A percentile compares a stretch with the other conserved stretches of the same genome.
phyloP scores from a whole-genome alignment of 2,888 invertebrate species.

The Anagyrus pseudococci region DNA sequence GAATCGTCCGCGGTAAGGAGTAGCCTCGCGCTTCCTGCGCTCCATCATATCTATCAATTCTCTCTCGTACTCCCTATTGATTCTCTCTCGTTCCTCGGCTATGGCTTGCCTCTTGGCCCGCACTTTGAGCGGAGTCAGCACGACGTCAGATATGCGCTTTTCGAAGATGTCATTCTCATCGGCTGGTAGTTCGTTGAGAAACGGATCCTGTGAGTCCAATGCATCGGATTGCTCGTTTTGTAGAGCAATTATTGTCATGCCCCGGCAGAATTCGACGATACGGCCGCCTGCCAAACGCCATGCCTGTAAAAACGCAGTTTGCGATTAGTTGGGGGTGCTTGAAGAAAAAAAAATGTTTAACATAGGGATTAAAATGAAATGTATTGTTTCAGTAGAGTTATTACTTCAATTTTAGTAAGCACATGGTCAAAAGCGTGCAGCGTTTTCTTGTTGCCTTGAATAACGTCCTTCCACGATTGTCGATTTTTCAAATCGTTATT shows the following conservation, averaged over 20 bases:
- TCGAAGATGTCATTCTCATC: slow-evolving; percentile 49
- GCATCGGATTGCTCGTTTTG: slow-evolving; percentile 48
- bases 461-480: slow-evolving; percentile 39
- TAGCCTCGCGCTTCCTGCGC: slow-evolving; percentile 50
- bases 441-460: slow-evolving; percentile 38
- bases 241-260: slow-evolving; percentile 59
- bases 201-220: slow-evolving; percentile 42
- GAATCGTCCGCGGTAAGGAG: slow-evolving; percentile 62
- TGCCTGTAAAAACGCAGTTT: slow-evolving; percentile 50
- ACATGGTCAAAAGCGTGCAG: slow-evolving; percentile 53
- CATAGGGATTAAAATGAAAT: too few species aligned
- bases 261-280: slow-evolving; percentile 62
- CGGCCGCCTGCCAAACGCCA: slow-evolving; percentile 62
- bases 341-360: too few species aligned
- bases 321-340: not conserved
- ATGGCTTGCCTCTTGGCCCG: slow-evolving; percentile 27
- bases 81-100: slow-evolving; percentile 8
- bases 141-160: slow-evolving; percentile 26
- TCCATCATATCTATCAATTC: not conserved
- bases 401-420: slow-evolving; percentile 62
- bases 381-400: too few species aligned
- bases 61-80: not conserved
- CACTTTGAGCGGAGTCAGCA: slow-evolving; percentile 29
- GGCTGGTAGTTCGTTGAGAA: slow-evolving; percentile 51
- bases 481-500: slow-evolving; percentile 31